Percentiles rank a stretch among this genome's conserved stretches.
Evolutionary conservation across 1,140 invertebrate genomes (phyloP).

Genomic region (Neodiprion pinetum): DNA sequence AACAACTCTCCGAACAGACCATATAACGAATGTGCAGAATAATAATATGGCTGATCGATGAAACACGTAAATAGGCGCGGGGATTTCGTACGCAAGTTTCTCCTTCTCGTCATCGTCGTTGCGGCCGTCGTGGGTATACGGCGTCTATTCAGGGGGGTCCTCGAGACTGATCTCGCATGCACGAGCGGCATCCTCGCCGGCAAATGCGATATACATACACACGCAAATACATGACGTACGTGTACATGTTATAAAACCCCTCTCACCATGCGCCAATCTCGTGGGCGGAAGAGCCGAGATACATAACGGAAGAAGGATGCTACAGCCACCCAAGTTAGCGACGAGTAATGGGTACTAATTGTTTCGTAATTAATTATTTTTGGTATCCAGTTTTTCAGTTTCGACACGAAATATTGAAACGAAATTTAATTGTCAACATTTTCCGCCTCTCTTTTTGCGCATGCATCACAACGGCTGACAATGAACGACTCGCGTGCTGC

Average conservation of each 20-base stretch:
- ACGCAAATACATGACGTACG: not conserved
- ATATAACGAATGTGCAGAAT: too few species aligned
- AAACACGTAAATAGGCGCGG: too few species aligned
- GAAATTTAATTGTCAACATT: not conserved
- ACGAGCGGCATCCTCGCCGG: not conserved
- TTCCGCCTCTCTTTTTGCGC: not conserved
- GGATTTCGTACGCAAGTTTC: not conserved
- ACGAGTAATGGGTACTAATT: not conserved
- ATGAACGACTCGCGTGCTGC: too few species aligned
- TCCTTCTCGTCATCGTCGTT: not conserved
- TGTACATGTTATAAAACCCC: not conserved
- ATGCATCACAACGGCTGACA: too few species aligned
- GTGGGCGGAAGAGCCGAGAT: not conserved
- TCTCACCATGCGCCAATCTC: not conserved
- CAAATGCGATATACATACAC: not conserved
- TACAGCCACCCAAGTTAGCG: not conserved
- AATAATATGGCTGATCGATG: too few species aligned
- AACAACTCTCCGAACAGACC: too few species aligned
- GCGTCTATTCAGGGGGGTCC: not conserved
- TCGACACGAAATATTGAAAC: not conserved
- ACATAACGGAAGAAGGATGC: not conserved
- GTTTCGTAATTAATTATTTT: too few species aligned
- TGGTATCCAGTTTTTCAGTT: too few species aligned
- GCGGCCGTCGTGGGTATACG: not conserved
- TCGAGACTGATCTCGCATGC: not conserved